Percentiles rank a stretch among this genome's conserved stretches.
phyloP scores from a whole-genome alignment of 2,888 invertebrate genomes.

The Sarcophaga caerulescens region DNA sequence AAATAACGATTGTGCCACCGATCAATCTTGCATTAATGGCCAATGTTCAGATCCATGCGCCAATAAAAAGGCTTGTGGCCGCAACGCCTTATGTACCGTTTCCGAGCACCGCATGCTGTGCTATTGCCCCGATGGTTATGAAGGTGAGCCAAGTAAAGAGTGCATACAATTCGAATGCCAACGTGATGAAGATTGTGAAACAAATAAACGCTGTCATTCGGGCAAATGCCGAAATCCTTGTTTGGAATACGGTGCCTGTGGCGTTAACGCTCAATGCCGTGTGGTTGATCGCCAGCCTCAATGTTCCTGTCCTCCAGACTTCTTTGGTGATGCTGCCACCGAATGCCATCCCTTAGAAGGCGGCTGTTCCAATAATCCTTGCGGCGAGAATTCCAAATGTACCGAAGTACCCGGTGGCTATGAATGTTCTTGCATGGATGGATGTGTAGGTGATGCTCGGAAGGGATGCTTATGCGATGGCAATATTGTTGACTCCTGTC shows the following conservation, averaged over 20 bases:
- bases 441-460: constrained; percentile 91
- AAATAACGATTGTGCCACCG: constrained; percentile 89
- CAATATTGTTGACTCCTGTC: constrained; percentile 87
- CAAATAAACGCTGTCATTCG: constrained; percentile 88
- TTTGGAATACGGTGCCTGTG: constrained; percentile 88
- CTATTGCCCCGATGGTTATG: constrained; percentile 92
- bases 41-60: constrained; percentile 88
- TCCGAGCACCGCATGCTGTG: constrained; percentile 92
- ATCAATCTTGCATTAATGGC: constrained; percentile 87
- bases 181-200: constrained; percentile 88
- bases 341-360: constrained; percentile 87
- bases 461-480: constrained; percentile 90
- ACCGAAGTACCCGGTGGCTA: constrained; percentile 89
- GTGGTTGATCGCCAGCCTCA: constrained; percentile 89
- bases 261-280: constrained; percentile 91
- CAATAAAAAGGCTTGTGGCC: constrained; percentile 87
- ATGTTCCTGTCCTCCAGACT: constrained; percentile 89
- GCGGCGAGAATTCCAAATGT: constrained; percentile 92
- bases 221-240: constrained; percentile 93
- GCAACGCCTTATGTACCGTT: constrained; percentile 89
- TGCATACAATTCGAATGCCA: constrained; percentile 90
- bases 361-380: constrained; percentile 90
- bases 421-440: constrained; percentile 90
- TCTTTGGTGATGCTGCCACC: constrained; percentile 86
- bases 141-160: constrained; percentile 89